Evolutionary conservation across 2,888 invertebrate genomes (phyloP).

Genomic region (Romanomermis culicivorax): DNA sequence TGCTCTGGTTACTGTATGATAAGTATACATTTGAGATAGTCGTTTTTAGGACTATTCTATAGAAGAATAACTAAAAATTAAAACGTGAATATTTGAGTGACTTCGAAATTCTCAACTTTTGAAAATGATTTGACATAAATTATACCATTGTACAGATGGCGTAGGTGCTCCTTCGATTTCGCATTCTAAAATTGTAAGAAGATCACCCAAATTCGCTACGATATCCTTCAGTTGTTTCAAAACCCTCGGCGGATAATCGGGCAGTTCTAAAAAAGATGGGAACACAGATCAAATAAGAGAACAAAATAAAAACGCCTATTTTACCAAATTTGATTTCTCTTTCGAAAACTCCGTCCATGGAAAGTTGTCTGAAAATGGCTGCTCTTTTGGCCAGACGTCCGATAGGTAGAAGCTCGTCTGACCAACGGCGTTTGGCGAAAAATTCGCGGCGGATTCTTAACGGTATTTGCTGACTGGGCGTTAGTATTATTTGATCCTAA

Average conservation of each 20-base stretch:
- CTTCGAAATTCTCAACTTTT: too few relatives aligned
- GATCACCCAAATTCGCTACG: conserved; percentile 22
- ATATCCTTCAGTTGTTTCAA: conserved; percentile 29
- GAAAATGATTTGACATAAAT: too few relatives aligned
- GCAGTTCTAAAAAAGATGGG: conserved; percentile 15
- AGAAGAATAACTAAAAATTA: too few relatives aligned
- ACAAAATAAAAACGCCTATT: conserved; percentile 8
- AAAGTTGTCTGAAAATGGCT: conserved; percentile 31
- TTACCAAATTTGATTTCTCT: conserved; percentile 31
- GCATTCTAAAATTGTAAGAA: conserved; percentile 27
- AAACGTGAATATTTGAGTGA: too few relatives aligned
- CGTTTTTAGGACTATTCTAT: too few relatives aligned
- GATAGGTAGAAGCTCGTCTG: conserved; percentile 28
- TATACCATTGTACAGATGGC: conserved; percentile 26
- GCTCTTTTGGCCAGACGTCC: conserved; percentile 32
- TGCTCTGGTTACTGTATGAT: too few relatives aligned
- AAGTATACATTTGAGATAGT: too few relatives aligned
- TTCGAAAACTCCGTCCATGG: conserved; percentile 30
- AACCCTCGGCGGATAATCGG: conserved; percentile 26
- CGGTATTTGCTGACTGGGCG: too few relatives aligned
- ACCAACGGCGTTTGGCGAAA: conserved; percentile 20
- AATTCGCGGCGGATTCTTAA: conserved; percentile 19
- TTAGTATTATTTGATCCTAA: not conserved
- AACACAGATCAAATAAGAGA: not conserved
- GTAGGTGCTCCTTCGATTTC: conserved; percentile 26